Conservation (phyloP, 2,113 vertebrate genomes). For the Boulengeromyrus knoepffleri region DNA sequence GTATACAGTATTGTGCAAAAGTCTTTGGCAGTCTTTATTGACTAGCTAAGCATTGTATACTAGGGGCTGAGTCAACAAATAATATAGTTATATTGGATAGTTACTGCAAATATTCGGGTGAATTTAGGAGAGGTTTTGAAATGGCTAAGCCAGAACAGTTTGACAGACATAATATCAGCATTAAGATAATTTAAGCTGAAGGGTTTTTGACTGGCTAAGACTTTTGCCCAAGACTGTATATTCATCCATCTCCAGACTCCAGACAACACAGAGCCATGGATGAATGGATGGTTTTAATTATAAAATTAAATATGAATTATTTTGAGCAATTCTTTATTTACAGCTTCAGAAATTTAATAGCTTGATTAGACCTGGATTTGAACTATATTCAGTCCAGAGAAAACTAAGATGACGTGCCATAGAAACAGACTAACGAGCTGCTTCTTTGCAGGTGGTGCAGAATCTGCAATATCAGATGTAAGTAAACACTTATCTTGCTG, state of each 20-base stretch:
- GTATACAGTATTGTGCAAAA: background rate
- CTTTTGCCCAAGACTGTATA: background rate
- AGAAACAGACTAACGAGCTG: constrained; percentile 8
- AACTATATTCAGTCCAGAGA: background rate
- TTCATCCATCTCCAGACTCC: background rate
- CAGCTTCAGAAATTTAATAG: background rate
- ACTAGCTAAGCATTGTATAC: background rate
- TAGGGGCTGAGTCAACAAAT: background rate
- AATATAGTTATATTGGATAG: background rate
- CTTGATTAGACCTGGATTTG: background rate
- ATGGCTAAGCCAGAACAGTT: background rate
- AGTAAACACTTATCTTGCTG: constrained; percentile 51
- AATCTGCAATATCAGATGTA: constrained; percentile 83
- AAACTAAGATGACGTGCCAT: background rate
- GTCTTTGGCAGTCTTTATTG: background rate
- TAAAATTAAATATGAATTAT: background rate
- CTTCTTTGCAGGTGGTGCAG: constrained; percentile 71
- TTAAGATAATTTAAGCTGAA: background rate
- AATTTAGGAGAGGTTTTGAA: background rate
- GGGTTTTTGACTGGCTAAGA: background rate
- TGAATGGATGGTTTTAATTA: background rate
- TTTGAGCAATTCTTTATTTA: background rate
- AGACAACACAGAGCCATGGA: background rate
- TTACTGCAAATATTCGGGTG: background rate
- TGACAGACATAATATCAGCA: background rate